Evolutionary conservation across 2,888 invertebrate species (phyloP).

Genomic region (Timema cristinae): DNA sequence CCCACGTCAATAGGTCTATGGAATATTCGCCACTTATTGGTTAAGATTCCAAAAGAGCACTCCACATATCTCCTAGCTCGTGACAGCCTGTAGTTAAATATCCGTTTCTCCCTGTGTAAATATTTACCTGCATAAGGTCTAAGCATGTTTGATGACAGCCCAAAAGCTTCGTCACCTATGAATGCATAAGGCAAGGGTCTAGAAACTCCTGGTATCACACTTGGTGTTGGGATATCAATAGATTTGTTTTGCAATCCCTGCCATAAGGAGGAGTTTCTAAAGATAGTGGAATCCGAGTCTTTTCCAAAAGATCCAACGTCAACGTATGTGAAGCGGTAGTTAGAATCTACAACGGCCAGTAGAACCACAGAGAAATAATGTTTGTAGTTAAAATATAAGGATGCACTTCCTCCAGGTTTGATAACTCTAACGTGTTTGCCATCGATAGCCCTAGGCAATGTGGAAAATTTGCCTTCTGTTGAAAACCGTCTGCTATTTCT

Average conservation of each 20-base stretch:
- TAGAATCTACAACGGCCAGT: not conserved
- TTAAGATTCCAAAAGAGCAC: constrained; percentile 13
- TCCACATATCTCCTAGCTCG: not conserved
- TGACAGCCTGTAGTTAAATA: not conserved
- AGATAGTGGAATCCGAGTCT: constrained; percentile 5
- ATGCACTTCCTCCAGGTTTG: constrained; percentile 2
- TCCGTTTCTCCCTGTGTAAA: not conserved
- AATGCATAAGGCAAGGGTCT: constrained; percentile 8
- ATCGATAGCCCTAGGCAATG: no score
- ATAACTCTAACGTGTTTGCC: not conserved
- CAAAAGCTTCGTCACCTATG: constrained; percentile 8
- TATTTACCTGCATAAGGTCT: constrained; percentile 4
- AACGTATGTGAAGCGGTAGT: constrained; percentile 3
- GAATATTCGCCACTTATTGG: constrained; percentile 15
- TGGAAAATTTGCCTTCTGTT: not conserved
- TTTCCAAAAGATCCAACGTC: constrained; percentile 1
- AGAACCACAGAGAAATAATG: constrained; percentile 1
- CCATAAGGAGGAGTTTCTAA: not conserved
- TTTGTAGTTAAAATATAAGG: not conserved
- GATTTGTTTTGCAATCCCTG: not conserved
- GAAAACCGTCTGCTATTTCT: not conserved
- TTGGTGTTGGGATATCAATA: not conserved
- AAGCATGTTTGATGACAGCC: constrained; percentile 4
- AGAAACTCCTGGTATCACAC: not conserved
- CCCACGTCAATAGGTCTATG: constrained; percentile 2